Base-by-base conservation (phyloP, 2,113 vertebrate genomes). In the Acanthisitta chloris region DNA sequence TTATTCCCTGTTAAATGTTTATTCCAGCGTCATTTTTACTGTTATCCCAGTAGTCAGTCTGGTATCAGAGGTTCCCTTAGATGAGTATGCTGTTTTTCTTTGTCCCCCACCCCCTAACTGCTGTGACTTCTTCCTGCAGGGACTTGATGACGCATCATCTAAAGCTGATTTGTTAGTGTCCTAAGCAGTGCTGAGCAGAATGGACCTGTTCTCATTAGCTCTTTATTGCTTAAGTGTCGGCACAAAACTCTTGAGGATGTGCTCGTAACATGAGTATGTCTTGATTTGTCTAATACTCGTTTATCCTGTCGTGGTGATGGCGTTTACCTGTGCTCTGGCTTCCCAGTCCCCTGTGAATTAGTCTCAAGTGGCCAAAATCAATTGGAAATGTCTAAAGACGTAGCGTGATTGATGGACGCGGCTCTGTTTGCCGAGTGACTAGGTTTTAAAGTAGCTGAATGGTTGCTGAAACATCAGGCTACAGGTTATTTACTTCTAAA, bases 361-460 rank as follows among this genome's bases (percentile, higher is more conserved):
- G 55, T 77, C 72, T 83, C 70, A 77, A 90, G 85, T 57, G 88
- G 67, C 76, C 55, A 66, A 90, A 92, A 96, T 96, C 80, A 86
- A 92, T 80, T 74, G 85, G 88, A 96, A 78, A 67, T 3, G 21
- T 93, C 81, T 73, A 29, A 91, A 94, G 67, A 46, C 64, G 95
- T 66, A 66, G 29, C 72, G 74, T 95, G 92, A 93, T 86, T 88
- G 85, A 95, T 90, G 79, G 45, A 42, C 9, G 3, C 0, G 1
- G 13, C 42, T 91, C 49, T 59, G 21, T 83, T 88, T 86, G 51
- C 64, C 55, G 79, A 92, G 28, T 64, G 55, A 64, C n/a, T 78
- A 55, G 67, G 28, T 83, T 93, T 90, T 70, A 59, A 86, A 91
- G 93, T 64, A 90, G 76, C 45, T 88, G 67, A 74, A 91, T 67